Evolutionary conservation across 2,888 invertebrate species (phyloP).

Genomic region (Noctua fimbriata): DNA sequence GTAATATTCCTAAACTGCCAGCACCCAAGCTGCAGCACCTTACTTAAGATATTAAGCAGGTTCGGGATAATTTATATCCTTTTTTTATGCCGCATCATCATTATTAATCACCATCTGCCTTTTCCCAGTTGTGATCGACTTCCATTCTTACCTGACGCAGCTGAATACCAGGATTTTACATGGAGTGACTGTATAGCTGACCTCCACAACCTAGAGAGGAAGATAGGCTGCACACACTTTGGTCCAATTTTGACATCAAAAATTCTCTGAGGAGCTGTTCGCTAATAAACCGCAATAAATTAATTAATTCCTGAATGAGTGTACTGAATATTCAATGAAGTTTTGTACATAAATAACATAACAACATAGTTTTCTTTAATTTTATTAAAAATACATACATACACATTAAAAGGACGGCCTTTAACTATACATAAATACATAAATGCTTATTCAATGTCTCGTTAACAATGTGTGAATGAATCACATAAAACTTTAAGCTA

Average conservation of each 20-base stretch:
- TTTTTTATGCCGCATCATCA: neutral
- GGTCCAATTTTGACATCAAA: neutral
- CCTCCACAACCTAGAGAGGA: neutral
- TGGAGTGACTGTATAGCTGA: neutral
- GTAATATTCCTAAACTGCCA: neutral
- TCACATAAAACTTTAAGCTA: conserved; percentile 58
- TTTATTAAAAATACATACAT: conserved; percentile 70
- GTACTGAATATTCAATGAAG: neutral
- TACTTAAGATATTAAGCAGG: neutral
- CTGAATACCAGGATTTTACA: neutral
- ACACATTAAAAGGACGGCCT: conserved; percentile 63
- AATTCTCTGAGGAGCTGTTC: neutral
- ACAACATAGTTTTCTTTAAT: conserved; percentile 23
- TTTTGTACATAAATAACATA: conserved; percentile 9
- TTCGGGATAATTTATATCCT: neutral
- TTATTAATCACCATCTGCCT: neutral
- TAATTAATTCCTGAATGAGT: neutral
- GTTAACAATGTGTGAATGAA: conserved; percentile 55
- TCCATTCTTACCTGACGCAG: neutral
- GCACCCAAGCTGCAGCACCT: neutral
- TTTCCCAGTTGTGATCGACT: neutral
- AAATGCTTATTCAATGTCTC: conserved; percentile 64
- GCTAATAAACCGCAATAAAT: neutral
- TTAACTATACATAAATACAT: conserved; percentile 65
- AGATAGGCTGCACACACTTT: neutral